Conservation (phyloP, 2,888 invertebrate species). For the Stegana nigrithorax region DNA sequence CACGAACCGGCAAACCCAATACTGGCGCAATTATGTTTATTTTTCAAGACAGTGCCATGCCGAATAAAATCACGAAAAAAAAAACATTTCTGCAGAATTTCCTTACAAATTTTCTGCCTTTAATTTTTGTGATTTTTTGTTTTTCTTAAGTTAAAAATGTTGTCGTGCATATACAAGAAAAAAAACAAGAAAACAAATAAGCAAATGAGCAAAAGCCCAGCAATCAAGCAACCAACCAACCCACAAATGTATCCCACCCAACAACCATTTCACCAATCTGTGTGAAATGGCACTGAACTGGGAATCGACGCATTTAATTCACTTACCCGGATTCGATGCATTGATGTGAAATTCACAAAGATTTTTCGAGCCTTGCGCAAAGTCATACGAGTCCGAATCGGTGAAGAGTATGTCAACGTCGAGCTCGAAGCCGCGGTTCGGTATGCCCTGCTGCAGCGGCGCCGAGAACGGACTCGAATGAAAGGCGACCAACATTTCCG, state of each 20-base stretch:
- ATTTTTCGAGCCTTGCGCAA: conserved; percentile 73
- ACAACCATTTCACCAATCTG: no score
- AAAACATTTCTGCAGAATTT: background rate
- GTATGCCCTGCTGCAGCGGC: conserved; percentile 76
- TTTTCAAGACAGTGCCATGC: background rate
- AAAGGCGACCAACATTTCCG: conserved; percentile 89
- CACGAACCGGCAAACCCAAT: background rate
- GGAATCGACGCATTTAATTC: background rate
- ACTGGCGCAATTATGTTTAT: conserved; percentile 6
- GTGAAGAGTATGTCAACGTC: conserved; percentile 90
- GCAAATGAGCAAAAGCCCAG: background rate
- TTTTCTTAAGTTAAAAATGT: background rate
- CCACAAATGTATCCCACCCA: no score
- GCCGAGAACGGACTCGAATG: conserved; percentile 87
- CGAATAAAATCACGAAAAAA: background rate
- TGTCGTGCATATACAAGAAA: background rate
- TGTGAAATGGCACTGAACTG: no score
- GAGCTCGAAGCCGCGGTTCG: conserved; percentile 84
- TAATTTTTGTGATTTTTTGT: background rate
- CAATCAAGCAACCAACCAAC: no score
- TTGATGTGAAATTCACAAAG: conserved; percentile 81
- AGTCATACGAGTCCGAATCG: conserved; percentile 88
- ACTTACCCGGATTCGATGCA: conserved; percentile 73
- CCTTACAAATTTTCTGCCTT: no score
- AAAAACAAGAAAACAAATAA: conserved; percentile 5